Percentiles rank a stretch among this genome's conserved stretches.
Evolutionary conservation across 2,113 vertebrate species (phyloP).

Genomic region (Columba livia): DNA sequence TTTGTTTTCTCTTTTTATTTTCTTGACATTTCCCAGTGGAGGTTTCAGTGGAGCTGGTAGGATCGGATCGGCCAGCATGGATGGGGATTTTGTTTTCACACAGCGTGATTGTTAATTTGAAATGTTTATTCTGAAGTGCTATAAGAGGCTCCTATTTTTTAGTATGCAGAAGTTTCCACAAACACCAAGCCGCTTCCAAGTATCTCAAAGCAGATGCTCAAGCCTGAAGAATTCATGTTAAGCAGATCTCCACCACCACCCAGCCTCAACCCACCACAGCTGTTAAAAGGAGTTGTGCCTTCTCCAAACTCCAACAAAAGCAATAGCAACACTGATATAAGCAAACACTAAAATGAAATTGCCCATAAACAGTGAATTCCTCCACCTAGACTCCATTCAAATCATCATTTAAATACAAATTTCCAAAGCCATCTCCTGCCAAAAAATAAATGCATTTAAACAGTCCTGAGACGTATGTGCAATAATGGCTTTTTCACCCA

Average conservation of each 20-base stretch:
- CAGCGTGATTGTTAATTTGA: not conserved
- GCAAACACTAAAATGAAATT: slow-evolving; percentile 5
- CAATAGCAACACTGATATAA: not conserved
- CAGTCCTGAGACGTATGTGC: not conserved
- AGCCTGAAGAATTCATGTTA: not conserved
- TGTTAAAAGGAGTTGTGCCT: not conserved
- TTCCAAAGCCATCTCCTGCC: not conserved
- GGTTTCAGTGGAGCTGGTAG: not conserved
- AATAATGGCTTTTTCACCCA: not conserved
- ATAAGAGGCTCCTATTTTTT: not conserved
- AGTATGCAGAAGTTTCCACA: not conserved
- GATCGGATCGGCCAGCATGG: not conserved
- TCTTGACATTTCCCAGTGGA: not conserved
- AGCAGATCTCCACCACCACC: not conserved
- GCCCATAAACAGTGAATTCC: slow-evolving; percentile 32
- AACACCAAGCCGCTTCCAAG: not conserved
- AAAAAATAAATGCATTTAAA: slow-evolving; percentile 2
- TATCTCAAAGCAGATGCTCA: not conserved
- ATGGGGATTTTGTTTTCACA: not conserved
- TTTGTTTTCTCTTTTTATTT: not conserved
- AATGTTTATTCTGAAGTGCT: not conserved
- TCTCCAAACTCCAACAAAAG: not conserved
- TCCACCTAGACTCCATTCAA: not conserved
- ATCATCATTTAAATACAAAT: slow-evolving; percentile 15
- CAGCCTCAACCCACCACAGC: not conserved